phyloP scores from a whole-genome alignment of 2,797 vertebrate species.

The Poeciliopsis presidionis region DNA sequence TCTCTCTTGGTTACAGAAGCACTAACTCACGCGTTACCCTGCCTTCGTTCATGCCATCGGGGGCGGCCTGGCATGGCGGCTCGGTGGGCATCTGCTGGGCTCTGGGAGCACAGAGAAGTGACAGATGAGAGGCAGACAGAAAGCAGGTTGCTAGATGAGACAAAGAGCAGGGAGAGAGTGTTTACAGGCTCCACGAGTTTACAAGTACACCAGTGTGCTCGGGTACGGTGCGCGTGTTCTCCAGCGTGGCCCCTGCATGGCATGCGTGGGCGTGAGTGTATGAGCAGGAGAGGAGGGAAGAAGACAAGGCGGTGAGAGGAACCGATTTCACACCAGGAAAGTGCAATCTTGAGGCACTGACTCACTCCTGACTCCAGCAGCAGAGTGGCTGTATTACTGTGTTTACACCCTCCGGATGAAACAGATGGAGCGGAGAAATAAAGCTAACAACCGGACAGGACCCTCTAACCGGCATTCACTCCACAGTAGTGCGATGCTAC shows the following conservation, averaged over 20 bases:
- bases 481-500: not conserved
- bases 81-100: slow-evolving; percentile 27
- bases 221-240: not conserved
- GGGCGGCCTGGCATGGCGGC: slow-evolving; percentile 17
- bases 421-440: slow-evolving; percentile 50
- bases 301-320: slow-evolving; percentile 19
- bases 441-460: slow-evolving; percentile 24
- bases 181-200: slow-evolving; percentile 37
- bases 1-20: not conserved
- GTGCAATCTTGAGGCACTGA: slow-evolving; percentile 61
- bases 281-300: slow-evolving; percentile 18
- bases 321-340: slow-evolving; percentile 58
- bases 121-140: not conserved
- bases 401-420: slow-evolving; percentile 55
- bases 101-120: not conserved
- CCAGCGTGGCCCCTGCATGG: not conserved
- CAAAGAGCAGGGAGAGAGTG: slow-evolving; percentile 32
- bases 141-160: slow-evolving; percentile 55
- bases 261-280: slow-evolving; percentile 28
- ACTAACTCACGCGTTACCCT: slow-evolving; percentile 15
- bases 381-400: slow-evolving; percentile 37
- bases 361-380: slow-evolving; percentile 57
- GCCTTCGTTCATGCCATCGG: slow-evolving; percentile 17
- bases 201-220: slow-evolving; percentile 24
- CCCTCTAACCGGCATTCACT: slow-evolving; percentile 4